Percentiles rank a stretch among this genome's conserved stretches.
These are phyloP conservation scores for Nycticorax nycticorax DNA, from an alignment of 2,113 vertebrate species.

Conservation along the genomic window DNA sequence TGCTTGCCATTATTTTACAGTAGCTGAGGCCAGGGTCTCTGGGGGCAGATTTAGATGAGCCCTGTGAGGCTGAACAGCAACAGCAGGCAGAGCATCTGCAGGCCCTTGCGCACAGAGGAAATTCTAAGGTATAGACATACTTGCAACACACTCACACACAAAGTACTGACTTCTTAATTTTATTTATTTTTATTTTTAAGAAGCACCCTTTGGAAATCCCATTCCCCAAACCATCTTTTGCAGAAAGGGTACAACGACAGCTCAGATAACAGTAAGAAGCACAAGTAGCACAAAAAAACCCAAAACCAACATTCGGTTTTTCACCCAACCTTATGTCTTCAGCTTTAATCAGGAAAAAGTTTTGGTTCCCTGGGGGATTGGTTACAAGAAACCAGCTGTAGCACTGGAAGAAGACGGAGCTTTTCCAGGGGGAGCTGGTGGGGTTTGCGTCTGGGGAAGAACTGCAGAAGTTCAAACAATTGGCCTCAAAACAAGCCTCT, in stretches of 20 bases:
- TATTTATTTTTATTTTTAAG: background rate
- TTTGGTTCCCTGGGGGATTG: background rate
- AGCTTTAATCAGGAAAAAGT: background rate
- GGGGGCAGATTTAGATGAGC: background rate
- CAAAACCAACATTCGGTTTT: background rate
- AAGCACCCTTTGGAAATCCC: background rate
- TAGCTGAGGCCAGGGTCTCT: background rate
- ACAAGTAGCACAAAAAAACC: background rate
- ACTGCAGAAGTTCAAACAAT: background rate
- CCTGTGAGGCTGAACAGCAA: background rate
- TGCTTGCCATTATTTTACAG: background rate
- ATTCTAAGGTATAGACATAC: background rate
- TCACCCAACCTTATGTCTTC: background rate
- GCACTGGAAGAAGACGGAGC: background rate
- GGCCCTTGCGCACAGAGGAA: background rate
- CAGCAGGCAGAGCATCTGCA: background rate
- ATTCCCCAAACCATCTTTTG: background rate
- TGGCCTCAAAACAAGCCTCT: rapidly evolving
- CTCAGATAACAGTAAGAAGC: background rate
- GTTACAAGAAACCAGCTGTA: background rate
- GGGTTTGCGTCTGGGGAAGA: background rate
- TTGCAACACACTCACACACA: background rate
- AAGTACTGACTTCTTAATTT: rapidly evolving
- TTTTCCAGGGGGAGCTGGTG: background rate
- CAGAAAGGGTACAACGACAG: background rate